Base-by-base conservation (phyloP, 1,140 invertebrate species). In the Euschistus heros region DNA sequence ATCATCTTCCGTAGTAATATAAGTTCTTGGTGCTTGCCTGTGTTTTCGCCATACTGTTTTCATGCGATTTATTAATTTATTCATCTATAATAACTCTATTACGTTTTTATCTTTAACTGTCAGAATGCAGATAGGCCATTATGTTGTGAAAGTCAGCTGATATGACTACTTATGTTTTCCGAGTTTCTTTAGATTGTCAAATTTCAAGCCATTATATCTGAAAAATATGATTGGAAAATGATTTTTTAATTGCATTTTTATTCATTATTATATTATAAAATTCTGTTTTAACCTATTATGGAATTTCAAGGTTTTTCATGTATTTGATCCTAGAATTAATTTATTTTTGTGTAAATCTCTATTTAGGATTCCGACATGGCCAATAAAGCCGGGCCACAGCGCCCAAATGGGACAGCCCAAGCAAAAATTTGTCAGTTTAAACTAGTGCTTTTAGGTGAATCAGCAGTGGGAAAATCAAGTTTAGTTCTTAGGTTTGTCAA, bases 351-450 rank as follows among this genome's bases (percentile, higher is more conserved):
- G 42, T 17, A 42, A 15, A 33, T 42, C 17, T 24, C 18, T 17
- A 30, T 50, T 33, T 57, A 65, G 59, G 65, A 27, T 63, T 44
- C 37, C 44, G 65, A 78, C 76, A 89, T 89, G 82, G 86, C 87
- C 76, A 89, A 81, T 79, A 85, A 87, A 78, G 82, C 83, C 74
- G 84, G 81, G 70, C 87, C 88, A 71, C 86, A 89, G 78, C 83
- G 89, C 76, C 86, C 88, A 71, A 94, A 94, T 80, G 93, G 93
- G 70, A 85, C 89, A 68, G 87, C 89, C 64, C 94, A 97, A 79
- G 94, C 91, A 67, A 98, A 97, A 82, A 97, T 97, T 75, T 99
- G 95, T 82, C 97, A 99, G 80, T 99, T 99, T 78, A 99, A 99
- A 81, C 81, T 99, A 78, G 97, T 99, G 65, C 82, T 99, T 69